Percentiles rank a stretch among this genome's conserved stretches.
These are phyloP conservation scores for Neofelis nebulosa DNA, from an alignment of 2,113 vertebrate genomes.

Conservation along the genomic window DNA sequence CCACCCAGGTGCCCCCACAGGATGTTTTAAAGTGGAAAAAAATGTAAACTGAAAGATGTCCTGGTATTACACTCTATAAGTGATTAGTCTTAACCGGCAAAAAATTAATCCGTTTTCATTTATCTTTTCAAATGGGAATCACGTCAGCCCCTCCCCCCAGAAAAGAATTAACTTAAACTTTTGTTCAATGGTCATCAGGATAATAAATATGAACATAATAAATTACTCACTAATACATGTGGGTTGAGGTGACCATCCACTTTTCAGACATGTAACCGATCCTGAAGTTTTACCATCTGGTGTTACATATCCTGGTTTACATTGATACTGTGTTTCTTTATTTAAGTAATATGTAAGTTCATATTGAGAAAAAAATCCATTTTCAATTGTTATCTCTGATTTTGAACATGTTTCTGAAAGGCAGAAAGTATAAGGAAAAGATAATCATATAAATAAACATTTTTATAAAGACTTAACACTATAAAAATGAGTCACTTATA, in stretches of 20 bases:
- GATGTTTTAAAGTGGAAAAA: not conserved
- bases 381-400: rapidly evolving
- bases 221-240: slow-evolving; percentile 82
- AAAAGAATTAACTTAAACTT: not conserved
- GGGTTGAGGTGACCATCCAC: slow-evolving; percentile 76
- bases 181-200: rapidly evolving
- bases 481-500: not conserved
- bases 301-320: slow-evolving; percentile 59
- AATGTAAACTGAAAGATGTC: not conserved
- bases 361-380: not conserved
- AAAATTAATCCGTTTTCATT: not conserved
- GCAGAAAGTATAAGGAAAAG: not conserved
- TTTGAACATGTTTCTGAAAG: slow-evolving; percentile 68
- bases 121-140: not conserved
- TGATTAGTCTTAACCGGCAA: not conserved
- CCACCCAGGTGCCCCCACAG: too few relatives aligned
- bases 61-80: not conserved
- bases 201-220: too few relatives aligned
- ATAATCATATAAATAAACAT: not conserved
- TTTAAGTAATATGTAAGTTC: rapidly evolving
- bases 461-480: not conserved
- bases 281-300: slow-evolving; percentile 55
- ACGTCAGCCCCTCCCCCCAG: rapidly evolving
- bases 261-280: not conserved
- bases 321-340: rapidly evolving